Base-by-base conservation (phyloP, 2,797 vertebrate genomes). In the Myripristis murdjan region DNA sequence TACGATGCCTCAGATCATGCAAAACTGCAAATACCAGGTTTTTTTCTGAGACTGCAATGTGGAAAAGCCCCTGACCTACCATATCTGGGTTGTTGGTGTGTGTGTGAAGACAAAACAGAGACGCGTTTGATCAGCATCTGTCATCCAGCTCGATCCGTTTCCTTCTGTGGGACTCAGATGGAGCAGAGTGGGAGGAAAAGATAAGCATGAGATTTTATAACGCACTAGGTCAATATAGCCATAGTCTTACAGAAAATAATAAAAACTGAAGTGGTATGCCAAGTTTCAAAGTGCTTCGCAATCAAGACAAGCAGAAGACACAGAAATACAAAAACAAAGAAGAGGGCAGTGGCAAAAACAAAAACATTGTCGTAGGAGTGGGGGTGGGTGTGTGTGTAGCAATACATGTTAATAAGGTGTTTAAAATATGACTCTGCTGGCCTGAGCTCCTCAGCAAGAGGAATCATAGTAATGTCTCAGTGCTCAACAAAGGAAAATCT, bases 1-100 rank as follows among this genome's bases (percentile, higher is more conserved):
- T 23, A 16, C 58, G 49, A 35, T 12, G 49, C 63, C 75, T 78
- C 33, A 73, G 78, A 83, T 87, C 68, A 61, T 52, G 44, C 60
- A 71, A 66, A 57, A 24, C 1, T 74, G 67, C 56, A 74, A 58
- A 73, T 56, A 39, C 35, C 20, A 43, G 16, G 12, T n/a, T 37
- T 20, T 46, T 37, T 8, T 55, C 7, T 70, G 9, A 28, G 41
- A 72, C 44, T 24, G 20, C 43, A 79, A 55, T 2, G 73, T 12
- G 57, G 76, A 77, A 75, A 79, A 77, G 23, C 24, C 76, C 58
- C 46, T 0, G 26, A 79, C 39, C 73, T 77, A 56, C 37, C 70
- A 73, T 61, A 46, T 48, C 18, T 55, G 11, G 26, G 74, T 72
- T 64, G 10, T 49, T 26, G 24, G 3, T 23, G 63, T 16, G 63